These are phyloP conservation scores for Dryobates pubescens DNA, from an alignment of 2,797 vertebrate genomes.

Conservation along the genomic window DNA sequence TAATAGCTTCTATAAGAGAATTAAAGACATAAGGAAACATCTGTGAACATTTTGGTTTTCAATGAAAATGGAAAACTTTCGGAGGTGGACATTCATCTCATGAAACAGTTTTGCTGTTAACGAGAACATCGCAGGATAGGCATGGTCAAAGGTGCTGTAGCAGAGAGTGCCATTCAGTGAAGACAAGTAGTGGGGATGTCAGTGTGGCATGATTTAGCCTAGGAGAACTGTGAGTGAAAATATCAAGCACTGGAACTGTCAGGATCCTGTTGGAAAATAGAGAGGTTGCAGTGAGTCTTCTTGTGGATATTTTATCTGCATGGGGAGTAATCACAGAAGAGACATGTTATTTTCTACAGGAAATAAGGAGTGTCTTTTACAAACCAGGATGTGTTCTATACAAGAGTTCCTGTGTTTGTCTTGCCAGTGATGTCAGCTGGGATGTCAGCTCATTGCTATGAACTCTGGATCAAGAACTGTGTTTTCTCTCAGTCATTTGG, in stretches of 20 bases:
- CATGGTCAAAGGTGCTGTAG: neutral
- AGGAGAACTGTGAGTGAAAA: neutral
- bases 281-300: neutral
- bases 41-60: neutral
- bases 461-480: neutral
- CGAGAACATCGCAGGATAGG: neutral
- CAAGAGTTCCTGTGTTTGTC: conserved; percentile 39
- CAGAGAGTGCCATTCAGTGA: neutral
- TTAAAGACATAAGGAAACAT: neutral
- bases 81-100: neutral
- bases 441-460: neutral
- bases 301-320: neutral
- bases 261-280: neutral
- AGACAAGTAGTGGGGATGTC: neutral
- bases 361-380: neutral
- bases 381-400: neutral
- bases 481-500: neutral
- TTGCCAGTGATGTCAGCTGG: neutral
- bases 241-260: neutral
- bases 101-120: neutral
- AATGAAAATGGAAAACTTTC: neutral
- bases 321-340: neutral
- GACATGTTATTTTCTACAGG: neutral
- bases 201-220: neutral
- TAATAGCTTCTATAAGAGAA: neutral